Base-by-base conservation (phyloP, 37 sponge, comb jelly and placozoan genomes). In the Theonella swinhoei region DNA sequence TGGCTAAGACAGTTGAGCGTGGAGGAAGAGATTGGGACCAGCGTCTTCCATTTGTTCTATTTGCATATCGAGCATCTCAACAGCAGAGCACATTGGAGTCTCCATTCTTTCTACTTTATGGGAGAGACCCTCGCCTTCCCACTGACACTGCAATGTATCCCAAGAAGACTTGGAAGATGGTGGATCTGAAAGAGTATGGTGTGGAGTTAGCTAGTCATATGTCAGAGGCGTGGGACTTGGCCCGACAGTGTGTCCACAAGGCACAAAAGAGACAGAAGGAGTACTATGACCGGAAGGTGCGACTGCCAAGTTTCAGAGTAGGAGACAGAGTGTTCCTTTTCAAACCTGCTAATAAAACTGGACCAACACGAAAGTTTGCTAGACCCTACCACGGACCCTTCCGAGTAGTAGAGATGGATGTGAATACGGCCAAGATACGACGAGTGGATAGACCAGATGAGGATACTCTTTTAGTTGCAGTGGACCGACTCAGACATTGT, bases 231-330 rank as follows among this genome's bases (percentile, higher is more conserved):
- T 80, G 80, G 80, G 33, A 80, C 29, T 26, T 28, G 22, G 80
- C 80, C 4, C 25, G 60, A 24, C 4, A 42, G 32, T 24, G 34
- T 17, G 30, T 77, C 30, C 14, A 22, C 19, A 80, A 68, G 70
- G 70, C 69, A 4, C 80, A 80, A 54, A 80, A 68, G 70, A 58
- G 54, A 4, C 80, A 80, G 70, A 80, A 80, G 70, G 32, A 4
- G 31, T 28, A 3, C 8, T 68, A 80, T 68, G 80, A 80, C 35
- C 58, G 59, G 29, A 33, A 63, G 28, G 79, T 37, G 11, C 60
- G 19, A 64, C 14, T 8, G 14, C 70, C 29, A 1, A 30, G 26
- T 1, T 78, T 37, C 31, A 23, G n/a, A 36, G 65, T 31, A 2
- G 79, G 66, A 26, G 79, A 61, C 25, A 31, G 36, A 62, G 74